Evolutionary conservation across 2,797 vertebrate species (phyloP).

Genomic region (Bryconaethiops microstoma): DNA sequence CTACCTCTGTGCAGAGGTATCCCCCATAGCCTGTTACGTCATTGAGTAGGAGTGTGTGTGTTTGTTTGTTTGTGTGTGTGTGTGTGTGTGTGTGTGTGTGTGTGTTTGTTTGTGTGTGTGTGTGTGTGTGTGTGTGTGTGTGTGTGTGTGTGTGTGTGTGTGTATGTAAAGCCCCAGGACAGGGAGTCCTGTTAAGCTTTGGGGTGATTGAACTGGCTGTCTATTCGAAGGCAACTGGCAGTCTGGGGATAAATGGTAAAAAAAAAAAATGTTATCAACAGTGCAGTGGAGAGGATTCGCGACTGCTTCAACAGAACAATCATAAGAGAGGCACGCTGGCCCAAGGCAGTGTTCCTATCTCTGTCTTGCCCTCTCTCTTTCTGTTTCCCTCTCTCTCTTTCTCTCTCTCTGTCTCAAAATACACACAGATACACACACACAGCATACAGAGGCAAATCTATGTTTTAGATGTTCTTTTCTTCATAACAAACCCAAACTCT

Average conservation of each 20-base stretch:
- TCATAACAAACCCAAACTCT: not conserved
- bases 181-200: constrained; percentile 45
- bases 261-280: constrained; percentile 38
- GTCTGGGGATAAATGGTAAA: constrained; percentile 46
- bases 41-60: constrained; percentile 19
- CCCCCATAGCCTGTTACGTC: constrained; percentile 48
- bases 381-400: constrained; percentile 10
- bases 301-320: constrained; percentile 41
- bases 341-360: constrained; percentile 8
- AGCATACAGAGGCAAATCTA: no score
- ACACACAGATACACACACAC: no score
- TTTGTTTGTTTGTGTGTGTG: constrained; percentile 21
- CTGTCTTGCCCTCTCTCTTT: not conserved
- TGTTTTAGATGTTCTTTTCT: not conserved
- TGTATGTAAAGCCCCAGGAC: constrained; percentile 38
- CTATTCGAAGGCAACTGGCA: constrained; percentile 46
- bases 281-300: constrained; percentile 21
- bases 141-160: no score
- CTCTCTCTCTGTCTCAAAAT: not conserved
- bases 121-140: no score
- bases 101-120: no score
- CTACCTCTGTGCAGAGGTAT: constrained; percentile 52
- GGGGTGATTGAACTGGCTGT: constrained; percentile 45
- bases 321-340: constrained; percentile 16
- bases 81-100: constrained; percentile 32